Conservation (phyloP, 1,140 invertebrate species). For the Maniola jurtina region DNA sequence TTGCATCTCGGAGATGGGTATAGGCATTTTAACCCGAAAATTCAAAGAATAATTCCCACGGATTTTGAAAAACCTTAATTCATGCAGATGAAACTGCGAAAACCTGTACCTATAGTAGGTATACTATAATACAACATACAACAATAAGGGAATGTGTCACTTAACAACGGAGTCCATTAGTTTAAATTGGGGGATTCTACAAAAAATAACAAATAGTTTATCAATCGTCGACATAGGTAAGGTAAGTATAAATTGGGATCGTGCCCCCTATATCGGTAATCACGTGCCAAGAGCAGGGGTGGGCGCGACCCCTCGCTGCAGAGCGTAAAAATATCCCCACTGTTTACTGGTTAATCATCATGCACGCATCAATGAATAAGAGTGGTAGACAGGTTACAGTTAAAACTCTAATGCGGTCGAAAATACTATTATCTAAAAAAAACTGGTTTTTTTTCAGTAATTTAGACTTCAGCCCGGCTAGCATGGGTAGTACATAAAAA, state of each 20-base stretch:
- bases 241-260: slow-evolving; percentile 55
- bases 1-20: too few relatives aligned
- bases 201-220: slow-evolving; percentile 44
- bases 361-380: slow-evolving; percentile 32
- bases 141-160: slow-evolving; percentile 9
- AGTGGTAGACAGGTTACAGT: not conserved
- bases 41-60: too few relatives aligned
- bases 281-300: slow-evolving; percentile 47
- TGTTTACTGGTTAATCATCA: slow-evolving; percentile 54
- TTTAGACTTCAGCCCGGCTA: too few relatives aligned
- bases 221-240: slow-evolving; percentile 52
- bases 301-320: slow-evolving; percentile 42
- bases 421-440: too few relatives aligned
- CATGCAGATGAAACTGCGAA: too few relatives aligned
- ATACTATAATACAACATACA: not conserved
- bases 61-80: too few relatives aligned
- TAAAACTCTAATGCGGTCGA: not conserved
- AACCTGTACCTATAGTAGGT: too few relatives aligned
- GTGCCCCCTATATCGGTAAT: slow-evolving; percentile 59
- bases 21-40: too few relatives aligned
- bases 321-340: slow-evolving; percentile 52
- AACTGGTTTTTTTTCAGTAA: too few relatives aligned
- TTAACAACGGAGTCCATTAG: slow-evolving; percentile 33
- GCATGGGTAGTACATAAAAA: too few relatives aligned
- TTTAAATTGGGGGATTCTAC: slow-evolving; percentile 10